Conservation (phyloP, 2,888 invertebrate species). For the Silvanus unidentatus region DNA sequence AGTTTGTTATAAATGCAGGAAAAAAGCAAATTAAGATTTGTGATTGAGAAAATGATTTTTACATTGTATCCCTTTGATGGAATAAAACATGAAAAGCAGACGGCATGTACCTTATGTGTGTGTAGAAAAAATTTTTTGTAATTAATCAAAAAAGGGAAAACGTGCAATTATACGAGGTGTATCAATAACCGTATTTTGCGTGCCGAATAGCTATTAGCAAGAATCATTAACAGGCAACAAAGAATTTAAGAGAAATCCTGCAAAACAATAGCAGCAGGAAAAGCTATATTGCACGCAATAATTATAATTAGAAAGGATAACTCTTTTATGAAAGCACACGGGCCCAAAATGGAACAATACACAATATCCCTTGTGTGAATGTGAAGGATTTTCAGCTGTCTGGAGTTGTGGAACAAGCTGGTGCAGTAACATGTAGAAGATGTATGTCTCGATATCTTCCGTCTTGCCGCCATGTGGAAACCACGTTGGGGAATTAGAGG, state of each 20-base stretch:
- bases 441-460: slow-evolving; percentile 9
- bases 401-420: no score
- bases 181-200: slow-evolving; percentile 32
- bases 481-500: slow-evolving; percentile 16
- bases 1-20: no score
- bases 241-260: slow-evolving; percentile 28
- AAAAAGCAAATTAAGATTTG: no score
- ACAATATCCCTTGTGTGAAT: no score
- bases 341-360: no score
- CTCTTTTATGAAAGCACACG: slow-evolving; percentile 2
- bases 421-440: no score
- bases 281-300: slow-evolving; percentile 1
- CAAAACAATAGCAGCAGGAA: slow-evolving; percentile 4
- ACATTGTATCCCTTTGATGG: no score
- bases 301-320: neutral
- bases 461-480: slow-evolving; percentile 17
- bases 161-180: slow-evolving; percentile 13
- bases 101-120: neutral
- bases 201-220: slow-evolving; percentile 29
- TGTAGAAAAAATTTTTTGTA: neutral
- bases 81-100: no score
- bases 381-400: no score
- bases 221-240: slow-evolving; percentile 27
- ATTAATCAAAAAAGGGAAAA: slow-evolving; percentile 1
- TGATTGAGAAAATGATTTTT: no score